phyloP scores from a whole-genome alignment of 1,140 invertebrate species.

The Galleria mellonella region DNA sequence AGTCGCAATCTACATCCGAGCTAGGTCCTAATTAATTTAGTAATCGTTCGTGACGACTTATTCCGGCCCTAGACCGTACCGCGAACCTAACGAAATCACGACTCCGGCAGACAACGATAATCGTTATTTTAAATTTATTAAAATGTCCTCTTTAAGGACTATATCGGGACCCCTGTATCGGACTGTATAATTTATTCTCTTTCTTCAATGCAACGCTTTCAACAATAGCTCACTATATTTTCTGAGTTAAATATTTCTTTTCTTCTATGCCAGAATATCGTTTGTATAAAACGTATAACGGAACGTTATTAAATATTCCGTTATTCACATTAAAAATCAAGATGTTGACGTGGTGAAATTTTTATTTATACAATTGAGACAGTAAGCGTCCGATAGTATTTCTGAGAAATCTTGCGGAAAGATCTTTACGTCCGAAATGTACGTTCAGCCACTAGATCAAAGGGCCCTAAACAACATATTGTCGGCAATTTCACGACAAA shows the following conservation, averaged over 20 bases:
- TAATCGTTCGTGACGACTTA: slow-evolving; percentile 73
- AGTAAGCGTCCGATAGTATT: too few species aligned
- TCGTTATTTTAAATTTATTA: slow-evolving; percentile 74
- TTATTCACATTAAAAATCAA: too few species aligned
- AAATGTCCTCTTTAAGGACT: slow-evolving; percentile 68
- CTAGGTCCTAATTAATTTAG: slow-evolving; percentile 72
- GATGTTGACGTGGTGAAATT: too few species aligned
- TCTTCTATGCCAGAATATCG: too few species aligned
- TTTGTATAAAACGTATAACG: too few species aligned
- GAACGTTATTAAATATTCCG: too few species aligned
- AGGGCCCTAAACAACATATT: slow-evolving; percentile 19
- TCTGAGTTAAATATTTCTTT: slow-evolving; percentile 12
- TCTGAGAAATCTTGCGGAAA: too few species aligned
- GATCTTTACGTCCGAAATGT: slow-evolving; percentile 1
- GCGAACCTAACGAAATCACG: slow-evolving; percentile 71
- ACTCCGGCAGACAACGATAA: slow-evolving; percentile 67
- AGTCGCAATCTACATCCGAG: slow-evolving; percentile 62
- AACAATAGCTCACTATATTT: slow-evolving; percentile 56
- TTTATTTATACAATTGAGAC: too few species aligned
- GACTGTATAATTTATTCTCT: slow-evolving; percentile 71
- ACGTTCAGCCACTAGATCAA: slow-evolving; percentile 12
- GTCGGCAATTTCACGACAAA: slow-evolving; percentile 31
- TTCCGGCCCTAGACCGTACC: slow-evolving; percentile 57
- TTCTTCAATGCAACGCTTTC: slow-evolving; percentile 42
- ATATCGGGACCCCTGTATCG: slow-evolving; percentile 63